Conservation (phyloP, 2,113 vertebrate genomes). For the Ceyx cyanopectus region DNA sequence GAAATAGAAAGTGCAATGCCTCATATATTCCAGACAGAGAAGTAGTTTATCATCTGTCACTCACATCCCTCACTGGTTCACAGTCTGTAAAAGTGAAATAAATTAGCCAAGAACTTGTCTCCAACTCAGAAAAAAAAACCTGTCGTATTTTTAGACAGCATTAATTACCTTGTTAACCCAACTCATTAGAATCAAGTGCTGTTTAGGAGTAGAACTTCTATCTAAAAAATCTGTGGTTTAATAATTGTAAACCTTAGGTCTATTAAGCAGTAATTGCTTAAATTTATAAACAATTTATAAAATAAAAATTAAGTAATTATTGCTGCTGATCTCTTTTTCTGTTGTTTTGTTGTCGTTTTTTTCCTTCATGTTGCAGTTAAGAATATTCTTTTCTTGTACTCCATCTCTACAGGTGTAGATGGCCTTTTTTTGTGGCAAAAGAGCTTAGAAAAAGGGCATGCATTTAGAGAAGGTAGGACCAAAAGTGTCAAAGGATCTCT, state of each 20-base stretch:
- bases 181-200: neutral
- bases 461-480: neutral
- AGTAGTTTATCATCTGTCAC: neutral
- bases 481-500: accelerated
- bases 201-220: neutral
- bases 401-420: neutral
- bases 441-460: neutral
- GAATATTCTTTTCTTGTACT: neutral
- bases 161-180: constrained; percentile 1
- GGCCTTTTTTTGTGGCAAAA: neutral
- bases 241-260: neutral
- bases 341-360: neutral
- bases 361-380: neutral
- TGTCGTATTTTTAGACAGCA: neutral
- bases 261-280: neutral
- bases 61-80: neutral
- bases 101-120: neutral
- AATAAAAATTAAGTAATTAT: neutral
- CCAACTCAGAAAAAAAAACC: neutral
- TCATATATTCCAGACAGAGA: neutral
- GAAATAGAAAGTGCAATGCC: neutral
- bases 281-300: no score
- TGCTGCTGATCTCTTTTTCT: neutral
- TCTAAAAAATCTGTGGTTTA: neutral
- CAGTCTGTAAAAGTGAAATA: neutral